Base-by-base conservation (phyloP, 2,888 invertebrate genomes). In the Antheraea assamensis region DNA sequence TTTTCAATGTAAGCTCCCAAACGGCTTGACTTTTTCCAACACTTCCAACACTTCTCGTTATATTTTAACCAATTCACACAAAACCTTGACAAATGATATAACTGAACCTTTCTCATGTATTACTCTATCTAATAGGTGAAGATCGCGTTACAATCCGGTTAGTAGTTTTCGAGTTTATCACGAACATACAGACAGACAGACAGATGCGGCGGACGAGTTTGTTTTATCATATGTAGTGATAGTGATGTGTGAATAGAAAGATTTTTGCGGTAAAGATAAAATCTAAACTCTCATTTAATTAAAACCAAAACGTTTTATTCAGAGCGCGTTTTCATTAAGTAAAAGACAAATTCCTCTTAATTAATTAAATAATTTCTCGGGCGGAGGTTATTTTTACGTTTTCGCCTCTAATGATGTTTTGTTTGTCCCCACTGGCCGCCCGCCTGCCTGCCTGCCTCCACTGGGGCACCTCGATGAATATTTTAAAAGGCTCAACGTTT, bases 311-410 rank as follows among this genome's bases (percentile, higher is more conserved):
- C 79, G 75, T 81, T 84, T 84, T 82, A 87, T 85, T 85, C 85
- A 78, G 82, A 82, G 84, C 87, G 84, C 87, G 85, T 88, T 87
- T 64, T 87, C 81, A 84, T 86, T 86, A 84, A 81, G 81, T 84
- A 84, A 85, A 84, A 83, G 85, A 87, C 85, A 82, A 86, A 85
- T 87, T 86, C 81, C 84, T 85, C 82, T 85, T 87, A 87, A 87
- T 89, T 87, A 87, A 88, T 87, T 85, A 86, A 88, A 86, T 85
- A 80, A 86, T 87, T 86, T 86, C 81, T 79, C 78, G 79, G 77
- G 78, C 75, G 76, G 75, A 78, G 82, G 79, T 82, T 83, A 82
- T 86, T 87, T 84, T 82, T 81, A 76, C 78, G 74, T 82, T 79
- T 81, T 79, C 73, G 35, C 74, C 80, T 74, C 76, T 87, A 84